phyloP scores from a whole-genome alignment of 2,113 vertebrate genomes.

The Genyomyrus donnyi region DNA sequence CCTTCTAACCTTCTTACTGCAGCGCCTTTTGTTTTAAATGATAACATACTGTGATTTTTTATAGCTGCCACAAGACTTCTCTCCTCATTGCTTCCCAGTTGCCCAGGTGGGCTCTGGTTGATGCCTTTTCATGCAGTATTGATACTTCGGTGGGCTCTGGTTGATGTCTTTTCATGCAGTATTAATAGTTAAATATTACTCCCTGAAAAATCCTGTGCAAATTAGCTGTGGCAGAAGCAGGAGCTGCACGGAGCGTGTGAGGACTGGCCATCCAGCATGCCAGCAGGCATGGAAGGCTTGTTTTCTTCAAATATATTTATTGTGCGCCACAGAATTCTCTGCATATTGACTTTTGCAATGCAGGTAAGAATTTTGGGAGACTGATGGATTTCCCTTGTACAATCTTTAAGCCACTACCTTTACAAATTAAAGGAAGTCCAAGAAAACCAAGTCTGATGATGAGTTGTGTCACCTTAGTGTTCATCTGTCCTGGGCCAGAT shows the following conservation, averaged over 20 bases:
- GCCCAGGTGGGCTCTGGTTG: not conserved
- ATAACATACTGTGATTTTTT: conserved; percentile 1
- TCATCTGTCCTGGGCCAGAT: not conserved
- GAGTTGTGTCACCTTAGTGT: not conserved
- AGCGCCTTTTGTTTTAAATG: conserved; percentile 66
- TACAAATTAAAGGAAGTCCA: not conserved
- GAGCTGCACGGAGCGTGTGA: conserved; percentile 53
- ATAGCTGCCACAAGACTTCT: not conserved
- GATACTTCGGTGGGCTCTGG: not conserved
- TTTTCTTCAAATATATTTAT: conserved; percentile 84
- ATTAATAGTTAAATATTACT: not conserved
- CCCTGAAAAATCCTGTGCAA: not conserved
- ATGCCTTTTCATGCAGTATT: not conserved
- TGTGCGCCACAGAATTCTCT: conserved; percentile 59
- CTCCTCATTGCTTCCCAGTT: not conserved
- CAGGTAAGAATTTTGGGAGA: not conserved
- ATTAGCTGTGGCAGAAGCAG: conserved; percentile 25
- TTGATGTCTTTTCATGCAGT: not conserved
- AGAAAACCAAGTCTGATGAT: not conserved
- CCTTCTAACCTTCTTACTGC: conserved; percentile 75
- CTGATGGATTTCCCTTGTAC: not conserved
- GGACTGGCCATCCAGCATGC: conserved; percentile 45
- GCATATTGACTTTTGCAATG: not conserved
- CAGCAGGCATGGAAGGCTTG: conserved; percentile 58
- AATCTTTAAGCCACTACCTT: not conserved